A percentile compares a stretch with the other conserved stretches of the same genome.
These are phyloP conservation scores for Colossoma macropomum DNA, from an alignment of 2,113 vertebrate species.

Conservation along the genomic window DNA sequence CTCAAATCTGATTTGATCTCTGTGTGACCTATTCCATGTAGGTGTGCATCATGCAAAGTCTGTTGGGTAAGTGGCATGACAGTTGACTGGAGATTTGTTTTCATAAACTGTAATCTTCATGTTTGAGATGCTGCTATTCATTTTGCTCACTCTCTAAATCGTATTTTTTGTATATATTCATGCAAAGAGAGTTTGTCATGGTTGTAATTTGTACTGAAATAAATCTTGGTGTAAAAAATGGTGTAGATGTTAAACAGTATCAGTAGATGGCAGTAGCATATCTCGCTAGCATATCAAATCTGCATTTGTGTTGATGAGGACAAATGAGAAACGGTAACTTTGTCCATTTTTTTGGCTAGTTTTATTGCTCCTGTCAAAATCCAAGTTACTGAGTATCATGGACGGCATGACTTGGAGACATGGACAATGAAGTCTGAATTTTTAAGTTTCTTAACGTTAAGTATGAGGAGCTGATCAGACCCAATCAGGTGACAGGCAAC, in stretches of 20 bases:
- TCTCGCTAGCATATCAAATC: constrained; percentile 40
- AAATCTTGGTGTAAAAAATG: constrained; percentile 17
- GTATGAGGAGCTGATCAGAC: no score
- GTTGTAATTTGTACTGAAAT: constrained; percentile 30
- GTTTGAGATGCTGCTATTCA: not conserved
- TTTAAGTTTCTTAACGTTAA: no score
- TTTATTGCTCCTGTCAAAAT: not conserved
- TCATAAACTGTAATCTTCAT: not conserved
- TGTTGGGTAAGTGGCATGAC: not conserved
- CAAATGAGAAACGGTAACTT: not conserved
- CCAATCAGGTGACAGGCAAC: no score
- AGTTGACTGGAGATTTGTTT: not conserved
- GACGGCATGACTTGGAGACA: no score
- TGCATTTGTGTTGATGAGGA: not conserved
- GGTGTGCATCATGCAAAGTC: not conserved
- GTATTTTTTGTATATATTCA: constrained; percentile 11
- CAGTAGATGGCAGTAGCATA: constrained; percentile 76
- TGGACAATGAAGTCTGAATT: not conserved
- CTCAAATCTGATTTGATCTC: not conserved
- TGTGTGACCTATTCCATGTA: not conserved
- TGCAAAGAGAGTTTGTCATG: not conserved
- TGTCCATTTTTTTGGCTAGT: not conserved
- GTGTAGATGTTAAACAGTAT: constrained; percentile 18
- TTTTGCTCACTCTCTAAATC: not conserved
- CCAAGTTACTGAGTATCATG: not conserved